Base-by-base conservation (phyloP, 2,797 vertebrate species). In the Odontamblyopus lacepedii region DNA sequence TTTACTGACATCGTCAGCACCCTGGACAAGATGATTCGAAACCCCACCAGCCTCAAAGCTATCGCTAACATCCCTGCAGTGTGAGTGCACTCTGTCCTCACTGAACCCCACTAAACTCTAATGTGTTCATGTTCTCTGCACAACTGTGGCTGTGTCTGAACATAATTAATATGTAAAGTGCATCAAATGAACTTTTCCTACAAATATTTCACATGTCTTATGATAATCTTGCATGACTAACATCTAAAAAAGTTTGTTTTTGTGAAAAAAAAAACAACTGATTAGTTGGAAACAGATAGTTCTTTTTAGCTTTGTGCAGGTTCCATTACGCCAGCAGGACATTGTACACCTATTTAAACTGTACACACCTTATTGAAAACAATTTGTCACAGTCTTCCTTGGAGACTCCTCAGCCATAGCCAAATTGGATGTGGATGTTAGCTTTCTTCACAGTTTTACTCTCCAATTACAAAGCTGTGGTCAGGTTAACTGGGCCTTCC, bases 1-100 rank as follows among this genome's bases (percentile, higher is more conserved):
- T 99, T 99, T 92, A 85, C 94, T 0, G 97, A 99, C 91, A 99
- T 98, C 8, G 97, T 99, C 90, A 96, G 95, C 91, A 99, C 97
- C 35, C 92, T 99, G 16, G 98, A 99, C 88, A 99, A 99, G 90
- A 98, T 99, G 96, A 98, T 99, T 91, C 96, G 98, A 76, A 99
- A 99, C 89, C 97, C 98, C 16, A 95, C 96, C 79, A 98, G 96
- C 93, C 96, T 99, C 89, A 99, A 99, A 94, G 95, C 97, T 85
- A 92, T 98, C 92, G 97, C 97, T 85, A 96, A 95, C 94, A 98
- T 99, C 91, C 96, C 97, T 79, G 94, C 97, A 82, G 96, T 99
- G 98, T 99, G 91, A 96, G 98, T 95, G 51, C 32, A 69, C 67
- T 11, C 48, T 57, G 60, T 48, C 23, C 27, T 60, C 27, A 59